Evolutionary conservation across 2,888 invertebrate species (phyloP).

Genomic region (Eurois occulta): DNA sequence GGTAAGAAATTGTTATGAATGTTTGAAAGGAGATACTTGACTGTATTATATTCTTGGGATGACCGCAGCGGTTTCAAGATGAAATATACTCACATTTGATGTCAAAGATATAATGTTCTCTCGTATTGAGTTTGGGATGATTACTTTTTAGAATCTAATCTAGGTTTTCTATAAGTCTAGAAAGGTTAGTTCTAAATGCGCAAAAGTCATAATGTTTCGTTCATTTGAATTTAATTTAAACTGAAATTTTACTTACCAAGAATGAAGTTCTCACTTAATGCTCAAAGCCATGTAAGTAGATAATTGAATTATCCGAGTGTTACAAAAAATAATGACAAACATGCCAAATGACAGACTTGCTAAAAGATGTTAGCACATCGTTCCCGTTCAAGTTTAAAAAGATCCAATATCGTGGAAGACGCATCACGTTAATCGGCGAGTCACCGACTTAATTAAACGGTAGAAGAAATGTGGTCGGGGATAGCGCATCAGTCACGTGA

Average conservation of each 20-base stretch:
- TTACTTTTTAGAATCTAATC: slow-evolving; percentile 38
- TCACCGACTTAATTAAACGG: slow-evolving; percentile 68
- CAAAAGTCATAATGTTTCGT: background rate
- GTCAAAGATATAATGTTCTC: slow-evolving; percentile 28
- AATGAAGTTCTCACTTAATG: slow-evolving; percentile 2
- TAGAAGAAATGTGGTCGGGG: slow-evolving; percentile 65
- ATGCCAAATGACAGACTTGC: too few species aligned
- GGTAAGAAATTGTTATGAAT: slow-evolving; percentile 53
- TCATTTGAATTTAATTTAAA: slow-evolving; percentile 14
- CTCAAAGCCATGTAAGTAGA: background rate
- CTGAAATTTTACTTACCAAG: background rate
- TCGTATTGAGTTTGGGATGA: slow-evolving; percentile 39
- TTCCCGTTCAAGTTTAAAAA: slow-evolving; percentile 24
- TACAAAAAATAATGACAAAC: slow-evolving; percentile 1
- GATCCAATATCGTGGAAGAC: slow-evolving; percentile 32
- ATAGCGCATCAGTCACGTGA: slow-evolving; percentile 79
- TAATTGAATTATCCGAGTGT: background rate
- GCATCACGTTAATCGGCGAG: slow-evolving; percentile 49
- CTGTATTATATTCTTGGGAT: slow-evolving; percentile 36
- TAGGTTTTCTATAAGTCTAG: slow-evolving; percentile 28
- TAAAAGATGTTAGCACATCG: slow-evolving; percentile 10
- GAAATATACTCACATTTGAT: slow-evolving; percentile 35
- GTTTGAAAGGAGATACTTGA: slow-evolving; percentile 41
- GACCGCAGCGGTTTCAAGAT: slow-evolving; percentile 37
- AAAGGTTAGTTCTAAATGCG: background rate